Conservation (phyloP, 2,888 invertebrate genomes). For the Prosopocoilus inquinatus region DNA sequence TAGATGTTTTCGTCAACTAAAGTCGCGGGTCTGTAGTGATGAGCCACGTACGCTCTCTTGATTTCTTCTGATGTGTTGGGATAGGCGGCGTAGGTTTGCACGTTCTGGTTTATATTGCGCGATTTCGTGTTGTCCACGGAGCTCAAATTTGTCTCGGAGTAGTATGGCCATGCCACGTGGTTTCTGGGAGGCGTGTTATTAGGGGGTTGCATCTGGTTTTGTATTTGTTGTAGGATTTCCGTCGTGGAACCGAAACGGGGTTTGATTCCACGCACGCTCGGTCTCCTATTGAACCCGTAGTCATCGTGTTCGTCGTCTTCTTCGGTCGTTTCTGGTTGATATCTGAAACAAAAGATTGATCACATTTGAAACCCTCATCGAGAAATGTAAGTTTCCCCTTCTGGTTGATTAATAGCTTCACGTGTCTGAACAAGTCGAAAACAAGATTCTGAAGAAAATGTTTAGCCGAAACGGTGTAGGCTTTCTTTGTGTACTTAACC, state of each 20-base stretch:
- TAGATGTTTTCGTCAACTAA: slow-evolving; percentile 52
- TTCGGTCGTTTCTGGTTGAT: slow-evolving; percentile 57
- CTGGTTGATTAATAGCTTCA: too few species aligned
- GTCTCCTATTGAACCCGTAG: slow-evolving; percentile 86
- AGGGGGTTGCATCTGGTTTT: slow-evolving; percentile 61
- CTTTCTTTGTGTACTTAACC: too few species aligned
- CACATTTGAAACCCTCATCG: too few species aligned
- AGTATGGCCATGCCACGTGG: slow-evolving; percentile 65
- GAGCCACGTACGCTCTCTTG: slow-evolving; percentile 28
- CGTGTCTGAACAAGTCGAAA: too few species aligned
- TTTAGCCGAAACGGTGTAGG: too few species aligned
- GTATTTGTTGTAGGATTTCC: slow-evolving; percentile 79
- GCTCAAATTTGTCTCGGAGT: slow-evolving; percentile 57
- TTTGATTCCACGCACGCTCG: slow-evolving; percentile 85
- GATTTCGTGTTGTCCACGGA: slow-evolving; percentile 39
- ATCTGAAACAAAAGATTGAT: slow-evolving; percentile 50
- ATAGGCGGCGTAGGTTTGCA: slow-evolving; percentile 38
- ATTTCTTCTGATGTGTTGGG: slow-evolving; percentile 37
- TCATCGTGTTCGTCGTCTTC: slow-evolving; percentile 82
- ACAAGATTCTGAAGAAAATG: too few species aligned
- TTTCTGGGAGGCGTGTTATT: slow-evolving; percentile 36
- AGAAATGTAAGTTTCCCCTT: too few species aligned
- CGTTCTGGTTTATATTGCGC: slow-evolving; percentile 37
- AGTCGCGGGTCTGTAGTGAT: slow-evolving; percentile 44
- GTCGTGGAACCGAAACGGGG: slow-evolving; percentile 80